These are phyloP conservation scores for Galeopterus variegatus DNA, from an alignment of 2,113 vertebrate genomes.

Conservation along the genomic window DNA sequence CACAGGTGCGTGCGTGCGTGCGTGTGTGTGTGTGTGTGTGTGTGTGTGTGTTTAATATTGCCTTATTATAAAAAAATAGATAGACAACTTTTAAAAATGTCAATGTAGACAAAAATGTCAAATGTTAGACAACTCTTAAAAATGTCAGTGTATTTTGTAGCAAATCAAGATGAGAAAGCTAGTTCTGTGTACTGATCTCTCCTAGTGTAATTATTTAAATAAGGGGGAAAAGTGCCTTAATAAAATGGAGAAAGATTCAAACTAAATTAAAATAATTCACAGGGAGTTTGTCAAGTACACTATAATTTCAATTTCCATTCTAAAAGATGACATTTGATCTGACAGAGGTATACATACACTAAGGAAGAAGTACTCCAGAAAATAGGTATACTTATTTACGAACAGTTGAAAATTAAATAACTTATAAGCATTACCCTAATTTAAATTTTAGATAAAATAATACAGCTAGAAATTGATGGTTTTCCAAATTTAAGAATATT, in stretches of 20 bases:
- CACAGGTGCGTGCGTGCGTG: neutral
- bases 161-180: constrained; percentile 33
- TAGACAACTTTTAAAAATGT: constrained; percentile 20
- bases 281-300: neutral
- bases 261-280: constrained; percentile 19
- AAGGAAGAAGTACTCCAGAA: constrained; percentile 11
- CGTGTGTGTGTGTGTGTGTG: neutral
- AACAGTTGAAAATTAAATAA: neutral
- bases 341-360: constrained; percentile 11
- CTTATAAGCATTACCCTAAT: neutral
- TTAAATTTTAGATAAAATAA: constrained; percentile 20
- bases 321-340: constrained; percentile 42
- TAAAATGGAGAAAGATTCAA: constrained; percentile 42
- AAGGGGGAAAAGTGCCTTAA: constrained; percentile 42
- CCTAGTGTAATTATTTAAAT: constrained; percentile 37
- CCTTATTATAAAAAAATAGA: neutral
- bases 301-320: constrained; percentile 4
- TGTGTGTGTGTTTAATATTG: neutral
- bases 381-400: constrained; percentile 7
- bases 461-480: neutral
- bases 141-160: neutral
- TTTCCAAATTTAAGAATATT: constrained; percentile 46
- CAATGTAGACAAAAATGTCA: neutral
- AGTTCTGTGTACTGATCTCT: neutral
- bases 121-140: constrained; percentile 31